phyloP scores from a whole-genome alignment of 2,113 vertebrate genomes.

The Irena cyanogastra region DNA sequence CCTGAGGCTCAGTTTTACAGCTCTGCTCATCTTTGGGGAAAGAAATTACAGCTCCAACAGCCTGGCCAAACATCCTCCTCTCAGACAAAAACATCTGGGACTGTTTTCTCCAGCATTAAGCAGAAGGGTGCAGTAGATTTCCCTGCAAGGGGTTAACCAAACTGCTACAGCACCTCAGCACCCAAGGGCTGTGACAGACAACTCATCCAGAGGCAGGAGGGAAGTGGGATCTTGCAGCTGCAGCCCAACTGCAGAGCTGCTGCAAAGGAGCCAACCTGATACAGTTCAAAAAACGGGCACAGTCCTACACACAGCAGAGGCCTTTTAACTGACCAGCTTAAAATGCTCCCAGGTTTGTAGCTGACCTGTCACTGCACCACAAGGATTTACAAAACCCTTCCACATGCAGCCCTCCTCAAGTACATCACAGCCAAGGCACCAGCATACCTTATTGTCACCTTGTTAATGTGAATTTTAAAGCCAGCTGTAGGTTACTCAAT shows the following conservation, averaged over 20 bases:
- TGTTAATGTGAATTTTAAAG: not conserved
- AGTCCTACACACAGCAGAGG: not conserved
- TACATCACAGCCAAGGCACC: not conserved
- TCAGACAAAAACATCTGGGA: not conserved
- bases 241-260: not conserved
- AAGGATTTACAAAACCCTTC: not conserved
- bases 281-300: not conserved
- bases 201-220: not conserved
- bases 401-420: not conserved
- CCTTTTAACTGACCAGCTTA: not conserved
- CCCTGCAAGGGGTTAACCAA: not conserved
- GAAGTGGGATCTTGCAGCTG: not conserved
- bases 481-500: not conserved
- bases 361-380: not conserved
- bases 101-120: not conserved
- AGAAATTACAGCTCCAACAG: not conserved
- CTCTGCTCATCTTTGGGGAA: constrained; percentile 4
- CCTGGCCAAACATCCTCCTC: not conserved
- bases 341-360: not conserved
- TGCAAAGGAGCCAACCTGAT: not conserved
- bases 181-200: not conserved
- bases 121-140: not conserved
- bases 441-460: fast-evolving
- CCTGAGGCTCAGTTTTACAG: not conserved
- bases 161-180: not conserved